phyloP scores from a whole-genome alignment of 30 jellyfish, hydroid and myxozoan species.

The Aurelia coerulea region DNA sequence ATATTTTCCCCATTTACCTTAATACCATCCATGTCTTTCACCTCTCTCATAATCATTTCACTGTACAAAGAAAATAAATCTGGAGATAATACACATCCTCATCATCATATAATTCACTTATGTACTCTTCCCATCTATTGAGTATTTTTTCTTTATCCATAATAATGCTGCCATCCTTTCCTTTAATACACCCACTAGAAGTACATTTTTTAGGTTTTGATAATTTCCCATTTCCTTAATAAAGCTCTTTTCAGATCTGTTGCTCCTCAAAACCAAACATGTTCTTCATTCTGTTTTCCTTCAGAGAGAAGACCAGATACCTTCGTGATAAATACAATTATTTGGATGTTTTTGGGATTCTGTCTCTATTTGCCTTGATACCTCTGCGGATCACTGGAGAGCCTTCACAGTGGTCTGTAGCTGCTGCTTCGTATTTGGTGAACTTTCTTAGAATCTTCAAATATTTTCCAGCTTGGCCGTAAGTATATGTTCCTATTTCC shows the following conservation, averaged over 20 bases:
- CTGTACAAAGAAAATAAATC: too few relatives aligned
- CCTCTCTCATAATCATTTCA: too few relatives aligned
- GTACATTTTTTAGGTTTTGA: too few relatives aligned
- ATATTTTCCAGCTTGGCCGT: constrained; percentile 85
- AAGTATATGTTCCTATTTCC: constrained; percentile 19
- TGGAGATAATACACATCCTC: too few relatives aligned
- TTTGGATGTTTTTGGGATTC: constrained; percentile 70
- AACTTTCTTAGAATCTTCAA: constrained; percentile 82
- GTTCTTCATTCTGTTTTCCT: not conserved
- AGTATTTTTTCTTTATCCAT: too few relatives aligned
- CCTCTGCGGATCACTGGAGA: constrained; percentile 38
- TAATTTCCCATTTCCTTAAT: too few relatives aligned
- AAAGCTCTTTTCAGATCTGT: not conserved
- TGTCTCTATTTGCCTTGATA: constrained; percentile 52
- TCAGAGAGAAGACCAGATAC: constrained; percentile 66
- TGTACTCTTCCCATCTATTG: too few relatives aligned
- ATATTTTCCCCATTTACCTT: too few relatives aligned
- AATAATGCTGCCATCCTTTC: too few relatives aligned
- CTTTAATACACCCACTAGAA: too few relatives aligned
- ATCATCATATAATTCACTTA: too few relatives aligned
- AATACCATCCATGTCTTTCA: too few relatives aligned
- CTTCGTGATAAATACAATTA: constrained; percentile 51
- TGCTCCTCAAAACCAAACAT: not conserved
- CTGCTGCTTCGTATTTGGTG: constrained; percentile 77
- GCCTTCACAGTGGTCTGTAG: constrained; percentile 72